Base-by-base conservation (phyloP, 2,113 vertebrate genomes). In the Percina caprodes region DNA sequence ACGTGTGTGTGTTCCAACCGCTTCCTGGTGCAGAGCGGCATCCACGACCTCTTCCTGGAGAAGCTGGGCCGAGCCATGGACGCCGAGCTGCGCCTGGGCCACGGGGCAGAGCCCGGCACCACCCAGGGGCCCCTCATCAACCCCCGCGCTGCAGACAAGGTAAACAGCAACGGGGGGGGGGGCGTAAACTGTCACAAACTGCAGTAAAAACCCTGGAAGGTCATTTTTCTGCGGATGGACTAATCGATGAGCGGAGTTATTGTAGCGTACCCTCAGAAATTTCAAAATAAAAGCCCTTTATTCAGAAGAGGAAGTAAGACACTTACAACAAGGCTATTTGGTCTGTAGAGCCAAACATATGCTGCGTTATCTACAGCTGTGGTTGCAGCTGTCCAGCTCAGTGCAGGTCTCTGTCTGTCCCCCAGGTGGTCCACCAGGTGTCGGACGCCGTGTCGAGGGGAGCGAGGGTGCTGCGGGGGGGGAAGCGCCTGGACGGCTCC, bases 71-170 rank as follows among this genome's bases (percentile, higher is more conserved):
- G 92, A 78, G 95, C 96, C 12, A 99, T 99, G 91, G 93, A 96
- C 54, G 83, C 76, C 0, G 94, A 96, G 77, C 94, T 99, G 13
- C 95, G 19, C 0, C 60, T 97, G 2, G 98, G 98, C n/a, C 95
- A 95, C 60, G 98, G 98, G 65, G 96, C 96, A 21, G 96, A 98
- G 45, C 95, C 96, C 21, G 88, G 81, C 71, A 98, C 96, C 63
- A 99, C 98, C 0, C 97, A 98, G 83, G 98, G 98, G 1, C 98
- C 98, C 0, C 92, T 99, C 35, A 99, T 99, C 92, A 99, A 99
- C 65, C 79, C 92, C 77, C 96, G 95, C 19, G 98, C 98, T 0
- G 96, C 96, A 26, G 96, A 99, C 82, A 99, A 99, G 97, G 98
- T 99, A 74, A 19, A 19, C 35, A 39, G 8, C 35, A 8, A 39